Conservation (phyloP, 2,113 vertebrate genomes). For the Speoplatyrhinus poulsoni region DNA sequence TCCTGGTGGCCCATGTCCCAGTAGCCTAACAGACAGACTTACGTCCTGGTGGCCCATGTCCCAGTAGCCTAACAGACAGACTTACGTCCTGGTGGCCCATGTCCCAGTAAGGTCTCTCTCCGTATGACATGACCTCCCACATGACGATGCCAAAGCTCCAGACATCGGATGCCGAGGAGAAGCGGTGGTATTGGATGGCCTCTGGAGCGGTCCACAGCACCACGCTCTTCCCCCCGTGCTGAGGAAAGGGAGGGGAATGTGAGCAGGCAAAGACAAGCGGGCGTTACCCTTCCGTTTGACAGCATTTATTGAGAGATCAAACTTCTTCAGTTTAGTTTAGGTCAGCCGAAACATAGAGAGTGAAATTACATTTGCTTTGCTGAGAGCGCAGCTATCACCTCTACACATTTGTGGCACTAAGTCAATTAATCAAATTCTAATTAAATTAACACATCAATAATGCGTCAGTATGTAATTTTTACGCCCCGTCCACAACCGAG, state of each 20-base stretch:
- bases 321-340: conserved; percentile 5
- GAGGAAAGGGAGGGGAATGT: conserved; percentile 3
- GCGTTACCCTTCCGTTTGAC: conserved; percentile 22
- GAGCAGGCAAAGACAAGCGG: background rate
- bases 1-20: no score
- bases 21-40: no score
- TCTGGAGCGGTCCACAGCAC: conserved; percentile 94
- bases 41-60: no score
- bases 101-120: conserved; percentile 98
- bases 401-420: no score
- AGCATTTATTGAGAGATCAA: conserved; percentile 35
- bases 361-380: background rate
- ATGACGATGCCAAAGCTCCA: conserved; percentile 98
- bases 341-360: conserved; percentile 16
- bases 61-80: conserved; percentile 78
- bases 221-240: conserved; percentile 88
- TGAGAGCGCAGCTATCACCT: conserved; percentile 17
- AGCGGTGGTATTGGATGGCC: conserved; percentile 90
- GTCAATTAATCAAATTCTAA: conserved; percentile 11
- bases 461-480: background rate
- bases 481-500: no score
- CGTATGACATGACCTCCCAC: conserved; percentile 98
- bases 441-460: background rate
- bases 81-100: conserved; percentile 98
- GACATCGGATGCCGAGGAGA: conserved; percentile 91